Evolutionary conservation across 2,888 invertebrate genomes (phyloP), one percentile per base, ranked within the genome.

Genomic region (Ormyrus rosae): DNA sequence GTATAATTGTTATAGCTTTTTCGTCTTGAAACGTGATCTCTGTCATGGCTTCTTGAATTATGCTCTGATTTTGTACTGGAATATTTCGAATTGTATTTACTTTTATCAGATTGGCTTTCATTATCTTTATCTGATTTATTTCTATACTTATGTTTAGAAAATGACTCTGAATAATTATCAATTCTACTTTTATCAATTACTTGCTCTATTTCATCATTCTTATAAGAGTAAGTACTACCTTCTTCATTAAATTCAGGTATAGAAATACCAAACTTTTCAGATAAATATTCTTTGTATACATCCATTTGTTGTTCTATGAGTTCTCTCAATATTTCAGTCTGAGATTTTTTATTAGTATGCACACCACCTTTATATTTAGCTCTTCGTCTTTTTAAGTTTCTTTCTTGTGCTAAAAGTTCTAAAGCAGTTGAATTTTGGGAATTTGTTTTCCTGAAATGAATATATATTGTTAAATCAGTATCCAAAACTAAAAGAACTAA

Each of bases 271-370:
- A 53, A 61, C 19, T 75, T 77, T 80, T 70, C 81, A 0, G 80
- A 68, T 19, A 89, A 61, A 68, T 88, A 87, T 78, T 91, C 90
- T 1, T 74, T 69, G 50, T 87, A 88, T 75, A 89, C 83, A 61
- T 91, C 90, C 91, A 91, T 91, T 82, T 91, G 90, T 64, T 90
- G 89, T 77, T 86, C 85, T 67, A 91, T 89, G 5, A 90, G 85
- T 81, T 91, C 90, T n/a, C 89, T 86, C 19, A 90, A 80, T 75
- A 91, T 88, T 83, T 91, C 90, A 0, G 83, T 83, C 3, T 90
- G 89, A 3, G 90, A 90, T 75, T 89, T 90, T 84, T 90, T 90
- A 81, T 91, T 91, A 0, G 90, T 90, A 68, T 90, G 91, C 19
- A 91, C 88, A 8, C 34, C 34, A 34, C 91, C 90, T 74, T 84